Evolutionary conservation across 2,888 invertebrate genomes (phyloP), one percentile per base, ranked within the genome.

Genomic region (Cryptocheilus praepositus): DNA sequence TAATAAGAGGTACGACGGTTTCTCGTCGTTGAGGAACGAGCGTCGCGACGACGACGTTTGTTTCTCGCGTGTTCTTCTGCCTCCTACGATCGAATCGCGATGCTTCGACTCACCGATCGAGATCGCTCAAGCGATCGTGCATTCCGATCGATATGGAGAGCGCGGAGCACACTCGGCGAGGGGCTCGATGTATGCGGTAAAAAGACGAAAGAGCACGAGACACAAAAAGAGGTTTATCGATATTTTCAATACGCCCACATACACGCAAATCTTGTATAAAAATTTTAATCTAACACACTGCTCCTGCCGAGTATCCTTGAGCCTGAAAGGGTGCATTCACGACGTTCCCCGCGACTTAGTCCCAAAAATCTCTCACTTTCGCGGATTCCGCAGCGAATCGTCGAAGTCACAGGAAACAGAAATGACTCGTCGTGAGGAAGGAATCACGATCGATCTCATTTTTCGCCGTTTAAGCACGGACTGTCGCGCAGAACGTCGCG

Each of bases 181-280:
- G 15, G 44, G 21, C 28, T n/a, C 25, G 55, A 43, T 11, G 11
- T 36, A 28, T n/a, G 18, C 60, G 60, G 51, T 18, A 61, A 46
- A 66, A 60, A 51, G 36, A 19, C 43, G 16, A 61, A 65, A 76
- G 64, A 69, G 64, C 68, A 69, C 65, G 73, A 69, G 67, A 79
- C 69, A 15, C 22, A 19, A 54, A 70, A 68, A 76, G 82, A 84
- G 77, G 77, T 80, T 85, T 81, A 81, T 81, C 75, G 74, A 84
- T 86, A 87, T 86, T 85, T 86, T 87, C 83, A 83, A 81, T 86
- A 86, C 81, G 83, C 80, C 81, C 81, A 78, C 83, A 82, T 83
- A 85, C 80, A 85, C 75, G 75, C 70, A 80, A 71, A 77, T 80
- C 80, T 78, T 80, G 74, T 78, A 77, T 80, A 80, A 79, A 79